Evolutionary conservation across 2,888 invertebrate genomes (phyloP).

Genomic region (Cephus spinipes): DNA sequence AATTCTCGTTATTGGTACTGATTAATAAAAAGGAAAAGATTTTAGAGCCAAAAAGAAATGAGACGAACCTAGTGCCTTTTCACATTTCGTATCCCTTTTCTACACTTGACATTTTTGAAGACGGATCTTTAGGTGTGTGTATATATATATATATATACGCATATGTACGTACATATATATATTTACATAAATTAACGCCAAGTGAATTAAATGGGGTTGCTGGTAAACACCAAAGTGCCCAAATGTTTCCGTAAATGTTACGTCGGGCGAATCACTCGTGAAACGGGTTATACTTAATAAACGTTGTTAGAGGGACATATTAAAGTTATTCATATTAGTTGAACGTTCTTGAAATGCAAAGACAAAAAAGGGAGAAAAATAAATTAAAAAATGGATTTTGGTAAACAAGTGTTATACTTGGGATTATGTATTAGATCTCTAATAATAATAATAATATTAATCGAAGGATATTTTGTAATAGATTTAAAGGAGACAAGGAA

Average conservation of each 20-base stretch:
- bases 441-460: conserved; percentile 8
- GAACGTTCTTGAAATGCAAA: background rate
- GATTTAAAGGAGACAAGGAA: conserved; percentile 13
- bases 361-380: background rate
- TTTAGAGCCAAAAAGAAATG: background rate
- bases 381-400: background rate
- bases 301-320: background rate
- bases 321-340: background rate
- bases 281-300: background rate
- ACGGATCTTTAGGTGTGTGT: conserved; percentile 6
- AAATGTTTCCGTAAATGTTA: background rate
- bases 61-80: background rate
- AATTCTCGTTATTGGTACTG: background rate
- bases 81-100: conserved; percentile 1
- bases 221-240: background rate
- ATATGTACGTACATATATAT: conserved; percentile 12
- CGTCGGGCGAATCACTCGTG: background rate
- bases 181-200: background rate
- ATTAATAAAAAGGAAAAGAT: background rate
- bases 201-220: background rate
- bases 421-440: background rate
- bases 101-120: conserved; percentile 9
- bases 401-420: background rate
- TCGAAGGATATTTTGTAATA: conserved; percentile 19
- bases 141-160: conserved; percentile 6